Evolutionary conservation across 2,797 vertebrate species (phyloP).

Genomic region (Bradypus variegatus): DNA sequence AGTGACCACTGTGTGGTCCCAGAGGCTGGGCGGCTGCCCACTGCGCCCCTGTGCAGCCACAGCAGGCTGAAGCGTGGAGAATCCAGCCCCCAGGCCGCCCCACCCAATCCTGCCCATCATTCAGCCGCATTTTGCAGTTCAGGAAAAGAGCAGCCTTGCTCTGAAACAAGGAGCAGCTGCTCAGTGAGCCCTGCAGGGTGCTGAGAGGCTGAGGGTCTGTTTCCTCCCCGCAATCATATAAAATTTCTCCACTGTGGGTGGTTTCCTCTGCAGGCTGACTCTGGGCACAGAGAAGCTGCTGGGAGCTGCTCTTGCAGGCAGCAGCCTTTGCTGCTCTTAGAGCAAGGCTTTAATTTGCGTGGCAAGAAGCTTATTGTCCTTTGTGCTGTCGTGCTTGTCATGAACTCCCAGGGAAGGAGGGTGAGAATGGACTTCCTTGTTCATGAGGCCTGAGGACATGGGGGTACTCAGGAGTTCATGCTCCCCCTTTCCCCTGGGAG

Average conservation of each 20-base stretch:
- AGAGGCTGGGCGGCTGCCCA: neutral
- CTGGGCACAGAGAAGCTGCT: slow-evolving; percentile 38
- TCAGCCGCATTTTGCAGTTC: slow-evolving; percentile 11
- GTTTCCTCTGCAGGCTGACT: neutral
- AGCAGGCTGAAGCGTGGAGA: neutral
- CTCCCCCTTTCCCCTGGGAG: neutral
- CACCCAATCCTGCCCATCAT: neutral
- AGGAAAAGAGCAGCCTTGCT: slow-evolving; percentile 6
- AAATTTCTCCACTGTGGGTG: slow-evolving; percentile 44
- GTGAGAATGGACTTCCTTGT: neutral
- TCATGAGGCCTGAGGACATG: neutral
- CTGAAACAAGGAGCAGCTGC: neutral
- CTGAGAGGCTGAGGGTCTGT: slow-evolving; percentile 24
- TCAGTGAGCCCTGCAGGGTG: neutral
- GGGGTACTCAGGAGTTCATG: neutral
- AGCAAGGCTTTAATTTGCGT: slow-evolving; percentile 59
- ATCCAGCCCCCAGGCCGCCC: neutral
- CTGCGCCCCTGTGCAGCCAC: neutral
- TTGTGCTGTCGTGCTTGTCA: neutral
- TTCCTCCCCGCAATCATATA: slow-evolving; percentile 47
- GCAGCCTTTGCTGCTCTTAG: slow-evolving; percentile 31
- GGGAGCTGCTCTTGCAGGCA: slow-evolving; percentile 42
- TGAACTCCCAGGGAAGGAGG: neutral
- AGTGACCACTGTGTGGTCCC: neutral
- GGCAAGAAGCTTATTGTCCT: slow-evolving; percentile 29